Conservation (phyloP, 2,888 invertebrate species). For the Napeogenes sylphis region DNA sequence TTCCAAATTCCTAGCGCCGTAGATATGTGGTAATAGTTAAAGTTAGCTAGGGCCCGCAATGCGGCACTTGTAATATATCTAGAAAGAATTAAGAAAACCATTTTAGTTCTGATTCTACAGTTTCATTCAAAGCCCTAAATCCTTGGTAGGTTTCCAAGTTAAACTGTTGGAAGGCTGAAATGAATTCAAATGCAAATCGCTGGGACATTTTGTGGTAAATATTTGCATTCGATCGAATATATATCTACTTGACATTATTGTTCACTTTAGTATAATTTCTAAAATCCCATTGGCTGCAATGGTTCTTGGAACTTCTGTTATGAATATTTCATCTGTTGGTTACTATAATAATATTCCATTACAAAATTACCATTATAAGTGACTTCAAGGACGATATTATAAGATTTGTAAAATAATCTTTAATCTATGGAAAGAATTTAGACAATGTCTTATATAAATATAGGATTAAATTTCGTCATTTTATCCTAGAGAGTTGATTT, state of each 20-base stretch:
- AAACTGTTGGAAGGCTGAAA: slow-evolving; percentile 24
- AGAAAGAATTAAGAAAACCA: slow-evolving; percentile 27
- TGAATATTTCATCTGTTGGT: slow-evolving; percentile 4
- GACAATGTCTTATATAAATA: neutral
- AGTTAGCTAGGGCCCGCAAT: slow-evolving; percentile 22
- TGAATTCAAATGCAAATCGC: slow-evolving; percentile 24
- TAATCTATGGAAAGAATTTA: neutral
- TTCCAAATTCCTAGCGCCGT: slow-evolving; percentile 8
- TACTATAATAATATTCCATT: slow-evolving; percentile 4
- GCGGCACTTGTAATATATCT: slow-evolving; percentile 24
- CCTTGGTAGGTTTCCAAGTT: slow-evolving; percentile 30
- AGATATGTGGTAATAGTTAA: slow-evolving; percentile 16
- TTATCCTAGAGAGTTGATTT: slow-evolving; percentile 3
- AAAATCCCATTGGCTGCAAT: neutral
- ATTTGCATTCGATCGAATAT: slow-evolving; percentile 7
- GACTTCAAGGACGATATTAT: neutral
- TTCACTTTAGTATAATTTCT: slow-evolving; percentile 2
- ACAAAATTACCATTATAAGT: neutral
- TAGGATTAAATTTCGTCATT: neutral
- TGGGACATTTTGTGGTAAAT: slow-evolving; percentile 19
- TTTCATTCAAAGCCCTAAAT: slow-evolving; percentile 29
- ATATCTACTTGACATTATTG: slow-evolving; percentile 4
- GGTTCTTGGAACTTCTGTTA: neutral
- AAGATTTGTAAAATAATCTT: neutral
- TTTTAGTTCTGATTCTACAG: slow-evolving; percentile 24